These are phyloP conservation scores for Microtus montanus DNA, from an alignment of 2,113 vertebrate species.

Conservation along the genomic window DNA sequence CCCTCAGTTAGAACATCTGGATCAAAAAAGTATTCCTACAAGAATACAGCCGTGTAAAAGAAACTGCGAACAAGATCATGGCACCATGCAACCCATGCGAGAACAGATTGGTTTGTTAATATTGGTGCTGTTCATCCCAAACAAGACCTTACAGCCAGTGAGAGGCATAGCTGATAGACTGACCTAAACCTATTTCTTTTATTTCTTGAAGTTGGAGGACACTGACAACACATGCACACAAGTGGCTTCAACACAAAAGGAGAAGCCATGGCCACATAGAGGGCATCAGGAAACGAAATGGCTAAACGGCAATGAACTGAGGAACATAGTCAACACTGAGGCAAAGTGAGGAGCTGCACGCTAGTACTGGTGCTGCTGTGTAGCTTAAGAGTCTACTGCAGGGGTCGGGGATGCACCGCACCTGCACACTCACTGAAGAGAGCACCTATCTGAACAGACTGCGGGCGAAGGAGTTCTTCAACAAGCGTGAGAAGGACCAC, in stretches of 20 bases:
- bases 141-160: background rate
- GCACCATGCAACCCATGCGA: background rate
- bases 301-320: background rate
- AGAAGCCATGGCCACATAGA: background rate
- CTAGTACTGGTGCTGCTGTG: background rate
- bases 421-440: background rate
- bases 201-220: background rate
- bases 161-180: background rate
- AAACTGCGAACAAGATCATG: background rate
- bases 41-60: conserved; percentile 49
- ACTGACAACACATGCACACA: background rate
- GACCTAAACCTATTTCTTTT: background rate
- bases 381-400: background rate
- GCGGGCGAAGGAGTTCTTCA: background rate
- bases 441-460: background rate
- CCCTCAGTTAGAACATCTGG: conserved; percentile 95
- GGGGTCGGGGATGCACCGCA: background rate
- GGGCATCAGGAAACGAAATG: background rate
- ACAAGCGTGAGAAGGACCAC: background rate
- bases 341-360: background rate
- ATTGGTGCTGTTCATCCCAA: background rate
- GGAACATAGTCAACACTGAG: background rate
- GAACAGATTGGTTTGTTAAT: background rate
- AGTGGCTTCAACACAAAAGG: background rate
- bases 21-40: conserved; percentile 96